Conservation (phyloP, 1,140 invertebrate genomes). For the Latrodectus geometricus region DNA sequence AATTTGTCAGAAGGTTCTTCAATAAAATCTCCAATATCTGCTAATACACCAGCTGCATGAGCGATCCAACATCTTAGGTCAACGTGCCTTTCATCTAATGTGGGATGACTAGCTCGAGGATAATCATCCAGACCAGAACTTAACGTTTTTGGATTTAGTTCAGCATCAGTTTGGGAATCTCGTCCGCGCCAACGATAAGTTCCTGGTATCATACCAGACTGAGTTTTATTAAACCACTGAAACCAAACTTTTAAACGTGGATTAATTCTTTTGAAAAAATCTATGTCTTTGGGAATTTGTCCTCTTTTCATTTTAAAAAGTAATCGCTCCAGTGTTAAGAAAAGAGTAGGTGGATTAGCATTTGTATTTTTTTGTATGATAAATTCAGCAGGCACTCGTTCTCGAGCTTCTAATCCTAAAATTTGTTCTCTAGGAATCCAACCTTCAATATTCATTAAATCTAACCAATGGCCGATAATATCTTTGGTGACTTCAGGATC, state of each 20-base stretch:
- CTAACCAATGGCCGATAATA: conserved; percentile 96
- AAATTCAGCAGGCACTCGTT: conserved; percentile 94
- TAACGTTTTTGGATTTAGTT: conserved; percentile 97
- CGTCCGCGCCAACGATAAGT: conserved; percentile 77
- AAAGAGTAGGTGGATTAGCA: conserved; percentile 96
- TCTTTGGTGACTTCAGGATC: conserved; percentile 88
- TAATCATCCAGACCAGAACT: conserved; percentile 98
- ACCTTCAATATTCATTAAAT: conserved; percentile 96
- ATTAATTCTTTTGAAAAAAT: conserved; percentile 70
- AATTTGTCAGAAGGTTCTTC: conserved; percentile 72
- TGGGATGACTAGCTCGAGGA: conserved; percentile 96
- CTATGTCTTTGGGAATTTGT: conserved; percentile 70
- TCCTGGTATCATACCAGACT: conserved; percentile 79
- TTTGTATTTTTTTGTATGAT: conserved; percentile 94
- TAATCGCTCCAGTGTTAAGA: conserved; percentile 84
- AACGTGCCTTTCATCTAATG: conserved; percentile 88
- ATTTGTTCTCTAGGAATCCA: conserved; percentile 99
- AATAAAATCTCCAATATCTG: conserved; percentile 79
- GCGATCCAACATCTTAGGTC: conserved; percentile 98
- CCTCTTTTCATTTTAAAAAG: conserved; percentile 74
- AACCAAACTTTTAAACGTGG: conserved; percentile 89
- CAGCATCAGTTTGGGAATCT: conserved; percentile 72
- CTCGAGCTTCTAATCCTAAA: conserved; percentile 86
- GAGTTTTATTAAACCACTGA: conserved; percentile 94
- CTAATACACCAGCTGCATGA: conserved; percentile 85